Percentiles rank a stretch among this genome's conserved stretches.
Conservation (phyloP, 2,888 invertebrate genomes). For the Lepidocyrtinus sp. region DNA sequence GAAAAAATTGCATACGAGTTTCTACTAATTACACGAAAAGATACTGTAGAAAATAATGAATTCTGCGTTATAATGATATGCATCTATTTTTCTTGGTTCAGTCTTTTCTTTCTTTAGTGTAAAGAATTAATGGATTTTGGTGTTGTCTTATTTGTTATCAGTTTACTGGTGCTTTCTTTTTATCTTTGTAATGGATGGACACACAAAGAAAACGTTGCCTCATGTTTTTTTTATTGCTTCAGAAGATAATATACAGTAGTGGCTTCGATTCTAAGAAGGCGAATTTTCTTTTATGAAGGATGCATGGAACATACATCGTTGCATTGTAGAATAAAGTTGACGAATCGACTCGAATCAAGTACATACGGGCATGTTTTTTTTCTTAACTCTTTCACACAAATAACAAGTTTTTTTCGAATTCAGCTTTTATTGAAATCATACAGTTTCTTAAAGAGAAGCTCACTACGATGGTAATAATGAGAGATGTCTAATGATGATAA, state of each 20-base stretch:
- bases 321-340: no score
- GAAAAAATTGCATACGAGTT: background rate
- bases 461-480: background rate
- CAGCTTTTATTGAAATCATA: background rate
- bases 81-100: background rate
- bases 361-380: background rate
- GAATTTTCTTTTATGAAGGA: background rate
- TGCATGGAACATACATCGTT: background rate
- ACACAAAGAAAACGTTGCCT: slow-evolving; percentile 4
- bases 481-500: background rate
- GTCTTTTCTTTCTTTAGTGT: background rate
- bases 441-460: background rate
- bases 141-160: background rate
- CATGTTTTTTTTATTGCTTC: slow-evolving; percentile 6
- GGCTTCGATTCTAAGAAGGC: background rate
- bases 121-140: background rate
- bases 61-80: background rate
- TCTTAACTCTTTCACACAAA: background rate
- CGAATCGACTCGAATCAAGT: background rate
- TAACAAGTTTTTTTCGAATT: background rate
- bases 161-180: slow-evolving; percentile 5
- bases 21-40: slow-evolving; percentile 4
- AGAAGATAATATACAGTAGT: background rate
- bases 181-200: background rate
- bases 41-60: background rate